Percentiles rank a stretch among this genome's conserved stretches.
phyloP scores from a whole-genome alignment of 2,113 vertebrate species.

The Mormoops blainvillei region DNA sequence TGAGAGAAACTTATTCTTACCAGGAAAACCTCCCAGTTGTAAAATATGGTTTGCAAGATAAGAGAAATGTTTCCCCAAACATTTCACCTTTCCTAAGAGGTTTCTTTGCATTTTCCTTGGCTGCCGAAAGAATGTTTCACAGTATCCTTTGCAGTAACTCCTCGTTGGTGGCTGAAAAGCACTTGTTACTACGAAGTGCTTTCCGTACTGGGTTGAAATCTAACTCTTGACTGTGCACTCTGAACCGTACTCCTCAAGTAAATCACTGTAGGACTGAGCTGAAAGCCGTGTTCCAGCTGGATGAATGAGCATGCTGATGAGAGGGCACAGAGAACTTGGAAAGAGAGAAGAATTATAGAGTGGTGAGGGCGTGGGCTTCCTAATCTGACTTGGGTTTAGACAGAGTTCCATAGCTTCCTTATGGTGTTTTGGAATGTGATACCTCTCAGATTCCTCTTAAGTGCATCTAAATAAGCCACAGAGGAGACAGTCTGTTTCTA shows the following conservation, averaged over 20 bases:
- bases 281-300: not conserved
- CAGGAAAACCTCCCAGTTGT: not conserved
- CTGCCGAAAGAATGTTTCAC: not conserved
- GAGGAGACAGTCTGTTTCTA: not conserved
- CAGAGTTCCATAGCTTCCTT: not conserved
- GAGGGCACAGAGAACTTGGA: not conserved
- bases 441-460: not conserved
- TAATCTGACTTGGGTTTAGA: not conserved
- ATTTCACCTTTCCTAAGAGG: not conserved
- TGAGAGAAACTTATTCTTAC: constrained; percentile 5
- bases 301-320: not conserved
- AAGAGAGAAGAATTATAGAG: not conserved
- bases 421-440: not conserved
- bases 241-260: not conserved
- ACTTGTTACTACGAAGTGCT: not conserved
- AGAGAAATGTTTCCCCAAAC: constrained; percentile 14
- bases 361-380: not conserved
- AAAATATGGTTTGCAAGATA: constrained; percentile 8
- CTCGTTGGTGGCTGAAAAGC: not conserved
- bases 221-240: not conserved
- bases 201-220: not conserved
- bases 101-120: not conserved
- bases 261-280: not conserved
- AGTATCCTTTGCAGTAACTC: not conserved
- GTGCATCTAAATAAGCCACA: not conserved